These are phyloP conservation scores for Antheraea yamamai DNA, from an alignment of 2,888 invertebrate species.

Conservation along the genomic window DNA sequence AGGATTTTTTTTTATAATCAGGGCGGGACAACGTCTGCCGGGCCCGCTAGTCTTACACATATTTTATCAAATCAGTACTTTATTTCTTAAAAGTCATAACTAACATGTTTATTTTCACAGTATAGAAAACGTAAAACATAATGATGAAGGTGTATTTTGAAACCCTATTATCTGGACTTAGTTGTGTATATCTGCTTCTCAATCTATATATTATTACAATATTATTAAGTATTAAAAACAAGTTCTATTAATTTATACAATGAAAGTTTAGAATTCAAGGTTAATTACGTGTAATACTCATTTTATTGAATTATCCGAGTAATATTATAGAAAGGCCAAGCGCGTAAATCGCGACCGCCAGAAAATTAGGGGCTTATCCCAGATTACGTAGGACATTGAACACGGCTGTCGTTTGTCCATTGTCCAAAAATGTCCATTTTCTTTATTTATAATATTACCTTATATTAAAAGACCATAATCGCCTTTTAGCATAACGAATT, in stretches of 20 bases:
- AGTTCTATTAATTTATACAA: neutral
- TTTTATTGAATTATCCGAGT: constrained; percentile 24
- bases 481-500: constrained; percentile 17
- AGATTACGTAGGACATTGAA: constrained; percentile 57
- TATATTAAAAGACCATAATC: constrained; percentile 26
- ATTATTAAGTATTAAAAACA: neutral
- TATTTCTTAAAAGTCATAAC: too few relatives aligned
- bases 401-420: constrained; percentile 44
- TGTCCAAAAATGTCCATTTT: constrained; percentile 40
- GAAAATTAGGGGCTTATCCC: constrained; percentile 63
- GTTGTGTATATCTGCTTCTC: too few relatives aligned
- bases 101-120: too few relatives aligned
- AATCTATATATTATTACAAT: too few relatives aligned
- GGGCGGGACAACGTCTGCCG: too few relatives aligned
- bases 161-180: too few relatives aligned
- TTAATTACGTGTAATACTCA: constrained; percentile 13
- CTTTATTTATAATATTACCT: constrained; percentile 38
- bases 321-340: constrained; percentile 40
- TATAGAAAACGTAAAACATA: too few relatives aligned
- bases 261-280: neutral
- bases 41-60: too few relatives aligned
- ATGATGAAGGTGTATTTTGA: too few relatives aligned
- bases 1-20: too few relatives aligned
- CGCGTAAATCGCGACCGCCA: constrained; percentile 52
- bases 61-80: neutral